Conservation (phyloP, 2,113 vertebrate genomes). For the Phyllostomus discolor region DNA sequence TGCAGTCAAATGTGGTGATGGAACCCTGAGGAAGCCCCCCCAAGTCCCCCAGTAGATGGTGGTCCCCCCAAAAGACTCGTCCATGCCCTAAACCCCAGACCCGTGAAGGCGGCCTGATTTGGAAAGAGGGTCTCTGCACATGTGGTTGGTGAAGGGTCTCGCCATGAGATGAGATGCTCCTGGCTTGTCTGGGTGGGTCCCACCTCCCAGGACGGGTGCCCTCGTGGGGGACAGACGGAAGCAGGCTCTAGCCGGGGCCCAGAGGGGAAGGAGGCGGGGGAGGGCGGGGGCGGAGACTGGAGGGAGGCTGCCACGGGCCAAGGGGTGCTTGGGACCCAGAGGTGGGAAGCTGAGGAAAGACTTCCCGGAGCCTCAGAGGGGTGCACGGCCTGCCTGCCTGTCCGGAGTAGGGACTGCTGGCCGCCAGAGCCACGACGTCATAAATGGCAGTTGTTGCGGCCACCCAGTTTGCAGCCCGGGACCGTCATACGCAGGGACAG, state of each 20-base stretch:
- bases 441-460: too few species aligned
- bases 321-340: neutral
- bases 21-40: neutral
- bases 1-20: accelerated
- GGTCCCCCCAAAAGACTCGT: neutral
- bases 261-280: too few species aligned
- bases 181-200: neutral
- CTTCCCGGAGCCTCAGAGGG: too few species aligned
- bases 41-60: neutral
- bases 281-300: neutral
- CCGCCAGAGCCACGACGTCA: neutral
- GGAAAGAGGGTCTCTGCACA: neutral
- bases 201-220: neutral
- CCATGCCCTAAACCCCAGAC: too few species aligned
- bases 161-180: neutral
- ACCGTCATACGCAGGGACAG: neutral
- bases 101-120: neutral
- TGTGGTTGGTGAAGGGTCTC: neutral
- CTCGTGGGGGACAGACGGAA: neutral
- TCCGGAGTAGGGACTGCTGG: neutral
- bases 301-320: neutral
- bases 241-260: neutral
- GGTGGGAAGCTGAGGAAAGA: neutral
- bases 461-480: accelerated
- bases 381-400: too few species aligned